A percentile compares a stretch with the other conserved stretches of the same genome.
These are phyloP conservation scores for Mimachlamys varia DNA, from an alignment of 2,888 invertebrate genomes.

Conservation along the genomic window DNA sequence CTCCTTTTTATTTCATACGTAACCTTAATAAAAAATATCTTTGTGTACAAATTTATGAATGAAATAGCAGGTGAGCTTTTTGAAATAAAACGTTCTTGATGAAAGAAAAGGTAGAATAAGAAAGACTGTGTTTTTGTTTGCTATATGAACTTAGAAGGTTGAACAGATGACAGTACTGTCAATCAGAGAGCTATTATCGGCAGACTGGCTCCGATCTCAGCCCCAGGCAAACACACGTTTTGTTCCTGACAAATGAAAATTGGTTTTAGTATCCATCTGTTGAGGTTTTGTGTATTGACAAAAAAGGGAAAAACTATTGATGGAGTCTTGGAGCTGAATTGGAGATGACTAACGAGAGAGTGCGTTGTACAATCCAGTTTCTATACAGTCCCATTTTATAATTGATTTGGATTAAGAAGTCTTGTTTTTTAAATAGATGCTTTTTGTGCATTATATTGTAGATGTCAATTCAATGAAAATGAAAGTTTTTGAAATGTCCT, in stretches of 20 bases:
- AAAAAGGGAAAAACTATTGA: not conserved
- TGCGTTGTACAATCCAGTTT: not conserved
- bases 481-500: not conserved
- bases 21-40: not conserved
- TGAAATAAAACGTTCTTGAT: not conserved
- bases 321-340: not conserved
- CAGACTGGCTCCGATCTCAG: not conserved
- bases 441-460: not conserved
- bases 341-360: not conserved
- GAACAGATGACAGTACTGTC: slow-evolving; percentile 31
- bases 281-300: slow-evolving; percentile 35
- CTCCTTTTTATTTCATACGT: not conserved
- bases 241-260: slow-evolving; percentile 34
- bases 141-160: slow-evolving; percentile 8
- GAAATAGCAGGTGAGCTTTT: slow-evolving; percentile 32
- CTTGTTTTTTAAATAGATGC: not conserved
- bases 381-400: not conserved
- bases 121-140: not conserved
- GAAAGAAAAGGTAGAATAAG: not conserved
- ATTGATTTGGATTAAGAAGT: not conserved
- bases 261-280: slow-evolving; percentile 27
- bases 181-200: not conserved
- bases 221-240: slow-evolving; percentile 18
- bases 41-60: not conserved
- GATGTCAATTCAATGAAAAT: not conserved